These are phyloP conservation scores for Tetrapedia diversipes DNA, from an alignment of 2,888 invertebrate genomes.

Conservation along the genomic window DNA sequence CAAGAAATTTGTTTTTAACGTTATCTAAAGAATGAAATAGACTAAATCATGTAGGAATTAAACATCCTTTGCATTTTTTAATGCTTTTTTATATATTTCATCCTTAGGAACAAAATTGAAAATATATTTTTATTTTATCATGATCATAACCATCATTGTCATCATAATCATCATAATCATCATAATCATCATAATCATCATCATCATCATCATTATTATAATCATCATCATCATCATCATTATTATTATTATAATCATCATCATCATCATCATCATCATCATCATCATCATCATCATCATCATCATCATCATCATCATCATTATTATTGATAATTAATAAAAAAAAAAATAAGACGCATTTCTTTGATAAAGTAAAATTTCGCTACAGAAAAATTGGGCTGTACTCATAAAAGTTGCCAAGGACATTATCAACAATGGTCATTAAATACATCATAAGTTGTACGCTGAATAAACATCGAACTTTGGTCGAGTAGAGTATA, in stretches of 20 bases:
- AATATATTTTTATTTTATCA: constrained; percentile 21
- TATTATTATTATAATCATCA: background rate
- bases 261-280: constrained; percentile 29
- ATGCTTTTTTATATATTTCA: constrained; percentile 3
- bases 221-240: background rate
- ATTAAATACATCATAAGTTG: constrained; percentile 47
- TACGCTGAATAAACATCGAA: constrained; percentile 46
- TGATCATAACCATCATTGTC: background rate
- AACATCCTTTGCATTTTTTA: constrained; percentile 7
- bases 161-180: background rate
- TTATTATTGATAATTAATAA: constrained; percentile 38
- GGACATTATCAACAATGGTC: constrained; percentile 53
- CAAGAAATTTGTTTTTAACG: background rate
- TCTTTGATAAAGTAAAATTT: constrained; percentile 12
- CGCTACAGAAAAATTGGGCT: constrained; percentile 16
- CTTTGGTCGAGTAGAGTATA: constrained; percentile 54
- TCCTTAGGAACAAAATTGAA: background rate
- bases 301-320: constrained; percentile 39
- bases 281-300: constrained; percentile 29
- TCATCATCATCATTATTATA: background rate
- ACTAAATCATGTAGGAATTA: background rate
- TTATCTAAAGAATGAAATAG: background rate
- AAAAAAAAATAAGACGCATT: constrained; percentile 27
- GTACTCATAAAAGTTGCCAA: constrained; percentile 54
- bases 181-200: no score